These are phyloP conservation scores for Pollenia griseotomentosa DNA, from an alignment of 2,888 invertebrate species.

Conservation along the genomic window DNA sequence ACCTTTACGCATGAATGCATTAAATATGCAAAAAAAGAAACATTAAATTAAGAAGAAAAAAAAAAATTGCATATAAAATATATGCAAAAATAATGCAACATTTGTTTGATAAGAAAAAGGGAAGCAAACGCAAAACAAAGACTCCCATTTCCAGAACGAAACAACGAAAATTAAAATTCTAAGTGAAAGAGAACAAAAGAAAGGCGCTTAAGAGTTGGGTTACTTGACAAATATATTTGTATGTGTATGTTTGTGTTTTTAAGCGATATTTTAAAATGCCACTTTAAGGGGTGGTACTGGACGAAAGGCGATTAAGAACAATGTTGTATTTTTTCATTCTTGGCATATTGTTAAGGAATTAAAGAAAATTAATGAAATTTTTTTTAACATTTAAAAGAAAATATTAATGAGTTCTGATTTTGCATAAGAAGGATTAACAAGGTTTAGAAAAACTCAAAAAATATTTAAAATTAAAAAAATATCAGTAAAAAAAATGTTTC, in stretches of 20 bases:
- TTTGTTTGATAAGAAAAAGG: slow-evolving; percentile 9
- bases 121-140: slow-evolving; percentile 45
- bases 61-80: slow-evolving; percentile 50
- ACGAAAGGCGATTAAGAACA: slow-evolving; percentile 74
- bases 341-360: slow-evolving; percentile 10
- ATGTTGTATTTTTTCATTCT: slow-evolving; percentile 6
- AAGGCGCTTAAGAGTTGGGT: slow-evolving; percentile 39
- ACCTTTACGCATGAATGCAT: slow-evolving; percentile 81
- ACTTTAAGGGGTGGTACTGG: slow-evolving; percentile 76
- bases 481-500: too few relatives aligned
- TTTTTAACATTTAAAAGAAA: background rate
- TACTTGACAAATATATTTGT: slow-evolving; percentile 2
- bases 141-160: slow-evolving; percentile 30
- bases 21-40: slow-evolving; percentile 71
- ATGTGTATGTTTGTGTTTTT: background rate
- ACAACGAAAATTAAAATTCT: slow-evolving; percentile 9
- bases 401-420: background rate
- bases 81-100: slow-evolving; percentile 53
- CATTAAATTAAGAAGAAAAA: slow-evolving; percentile 1
- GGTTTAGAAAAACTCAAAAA: too few relatives aligned
- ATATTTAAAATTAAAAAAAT: too few relatives aligned
- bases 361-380: slow-evolving; percentile 20
- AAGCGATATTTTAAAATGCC: background rate
- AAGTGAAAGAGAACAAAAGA: background rate
- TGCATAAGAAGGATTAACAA: too few relatives aligned